phyloP scores from a whole-genome alignment of 2,888 invertebrate genomes.

The Hedychridium roseum region DNA sequence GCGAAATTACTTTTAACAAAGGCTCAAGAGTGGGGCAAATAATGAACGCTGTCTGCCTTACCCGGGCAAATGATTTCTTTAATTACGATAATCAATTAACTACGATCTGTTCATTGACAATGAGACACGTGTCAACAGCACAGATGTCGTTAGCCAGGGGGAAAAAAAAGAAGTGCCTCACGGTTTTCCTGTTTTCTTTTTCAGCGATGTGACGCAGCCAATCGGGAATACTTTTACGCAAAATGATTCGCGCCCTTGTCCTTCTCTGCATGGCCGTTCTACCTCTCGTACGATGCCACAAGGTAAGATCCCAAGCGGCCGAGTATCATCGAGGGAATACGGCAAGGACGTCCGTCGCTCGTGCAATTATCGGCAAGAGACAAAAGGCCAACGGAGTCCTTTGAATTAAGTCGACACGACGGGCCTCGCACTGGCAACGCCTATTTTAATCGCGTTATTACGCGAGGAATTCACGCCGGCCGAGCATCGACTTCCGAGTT shows the following conservation, averaged over 20 bases:
- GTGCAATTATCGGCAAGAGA: slow-evolving; percentile 25
- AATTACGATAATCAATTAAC: no score
- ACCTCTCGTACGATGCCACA: slow-evolving; percentile 61
- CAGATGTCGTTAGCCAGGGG: no score
- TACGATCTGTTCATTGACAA: no score
- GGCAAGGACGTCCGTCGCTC: slow-evolving; percentile 31
- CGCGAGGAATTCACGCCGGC: slow-evolving; percentile 21
- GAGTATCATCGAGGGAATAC: slow-evolving; percentile 13
- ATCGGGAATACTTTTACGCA: slow-evolving; percentile 59
- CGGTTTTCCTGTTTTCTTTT: slow-evolving; percentile 34
- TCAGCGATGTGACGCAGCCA: slow-evolving; percentile 62
- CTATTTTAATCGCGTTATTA: slow-evolving; percentile 20
- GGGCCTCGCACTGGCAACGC: slow-evolving; percentile 14
- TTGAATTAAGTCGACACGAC: slow-evolving; percentile 21
- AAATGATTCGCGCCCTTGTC: slow-evolving; percentile 62
- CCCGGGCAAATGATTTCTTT: no score
- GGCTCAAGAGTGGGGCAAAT: no score
- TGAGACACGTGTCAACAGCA: no score
- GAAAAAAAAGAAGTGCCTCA: not conserved
- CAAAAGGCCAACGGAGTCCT: slow-evolving; percentile 18
- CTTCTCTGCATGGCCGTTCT: slow-evolving; percentile 59
- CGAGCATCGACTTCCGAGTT: slow-evolving; percentile 14
- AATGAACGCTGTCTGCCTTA: no score
- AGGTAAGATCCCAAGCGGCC: slow-evolving; percentile 54
- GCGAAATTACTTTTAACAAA: no score